phyloP scores from a whole-genome alignment of 2,888 invertebrate species.

The Bruchidius siliquastri region DNA sequence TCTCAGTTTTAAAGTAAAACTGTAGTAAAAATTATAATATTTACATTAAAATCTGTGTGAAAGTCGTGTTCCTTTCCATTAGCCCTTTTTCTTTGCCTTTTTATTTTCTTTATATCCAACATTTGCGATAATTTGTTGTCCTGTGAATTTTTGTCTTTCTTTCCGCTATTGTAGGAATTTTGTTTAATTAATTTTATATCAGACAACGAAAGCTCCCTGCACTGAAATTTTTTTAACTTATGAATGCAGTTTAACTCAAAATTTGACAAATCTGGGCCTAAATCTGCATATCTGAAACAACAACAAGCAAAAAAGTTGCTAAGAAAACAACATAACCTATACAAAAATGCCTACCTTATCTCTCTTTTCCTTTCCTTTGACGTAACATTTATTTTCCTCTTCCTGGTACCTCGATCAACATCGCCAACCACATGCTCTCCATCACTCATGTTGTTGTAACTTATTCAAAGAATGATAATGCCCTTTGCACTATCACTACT shows the following conservation, averaged over 20 bases:
- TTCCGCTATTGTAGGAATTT: slow-evolving; percentile 5
- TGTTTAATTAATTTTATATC: slow-evolving; percentile 9
- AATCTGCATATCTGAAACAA: slow-evolving; percentile 3
- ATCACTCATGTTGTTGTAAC: slow-evolving; percentile 3
- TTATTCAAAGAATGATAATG: neutral
- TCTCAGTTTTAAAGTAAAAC: neutral
- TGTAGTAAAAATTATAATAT: neutral
- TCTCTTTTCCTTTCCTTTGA: neutral
- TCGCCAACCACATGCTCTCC: slow-evolving; percentile 8
- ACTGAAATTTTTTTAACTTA: slow-evolving; percentile 4
- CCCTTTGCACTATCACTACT: neutral
- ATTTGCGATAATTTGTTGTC: slow-evolving; percentile 10
- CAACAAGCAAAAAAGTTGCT: neutral
- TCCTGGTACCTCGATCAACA: slow-evolving; percentile 5
- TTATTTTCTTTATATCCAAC: slow-evolving; percentile 5
- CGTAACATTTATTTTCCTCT: slow-evolving; percentile 4
- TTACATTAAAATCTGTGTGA: slow-evolving; percentile 2
- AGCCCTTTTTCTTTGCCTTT: slow-evolving; percentile 6
- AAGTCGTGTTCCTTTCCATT: slow-evolving; percentile 5
- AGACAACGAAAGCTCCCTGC: slow-evolving; percentile 5
- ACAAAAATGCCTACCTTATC: neutral
- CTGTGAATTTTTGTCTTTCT: slow-evolving; percentile 5
- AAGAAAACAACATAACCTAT: neutral
- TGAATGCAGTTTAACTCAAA: slow-evolving; percentile 1
- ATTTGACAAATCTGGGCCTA: slow-evolving; percentile 1